Conservation (phyloP, 1,140 invertebrate species). For the Lethrus apterus region DNA sequence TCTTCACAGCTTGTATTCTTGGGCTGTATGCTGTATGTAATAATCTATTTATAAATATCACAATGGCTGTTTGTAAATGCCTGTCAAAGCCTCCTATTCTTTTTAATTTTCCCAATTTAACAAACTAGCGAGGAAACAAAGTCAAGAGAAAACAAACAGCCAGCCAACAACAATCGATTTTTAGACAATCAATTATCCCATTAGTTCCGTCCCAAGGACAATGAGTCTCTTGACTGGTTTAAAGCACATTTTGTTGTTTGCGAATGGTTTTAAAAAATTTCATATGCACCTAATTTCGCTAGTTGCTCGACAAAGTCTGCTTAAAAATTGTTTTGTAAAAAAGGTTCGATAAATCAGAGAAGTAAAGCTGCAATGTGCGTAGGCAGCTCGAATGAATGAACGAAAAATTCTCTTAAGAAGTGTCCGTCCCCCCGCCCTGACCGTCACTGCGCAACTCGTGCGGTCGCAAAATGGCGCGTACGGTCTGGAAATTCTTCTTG, state of each 20-base stretch:
- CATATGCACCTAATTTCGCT: conserved; percentile 3
- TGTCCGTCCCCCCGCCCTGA: conserved; percentile 31
- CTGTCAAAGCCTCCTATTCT: conserved; percentile 12
- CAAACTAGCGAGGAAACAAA: background rate
- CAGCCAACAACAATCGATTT: conserved; percentile 17
- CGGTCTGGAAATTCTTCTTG: conserved; percentile 65
- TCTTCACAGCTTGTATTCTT: conserved; percentile 1
- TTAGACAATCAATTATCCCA: conserved; percentile 5
- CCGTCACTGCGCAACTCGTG: conserved; percentile 29
- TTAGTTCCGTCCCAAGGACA: conserved; percentile 1
- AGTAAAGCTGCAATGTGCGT: conserved; percentile 14
- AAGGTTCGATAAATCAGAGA: background rate
- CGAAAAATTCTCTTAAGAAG: conserved; percentile 3
- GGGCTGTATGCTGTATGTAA: conserved; percentile 5
- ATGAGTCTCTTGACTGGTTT: conserved; percentile 9
- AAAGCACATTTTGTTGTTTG: conserved; percentile 12
- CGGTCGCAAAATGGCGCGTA: conserved; percentile 65
- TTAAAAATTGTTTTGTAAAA: no score
- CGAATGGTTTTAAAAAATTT: no score
- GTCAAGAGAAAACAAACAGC: conserved; percentile 13
- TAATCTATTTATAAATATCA: conserved; percentile 19
- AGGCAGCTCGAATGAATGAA: conserved; percentile 8
- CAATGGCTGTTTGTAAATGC: conserved; percentile 18
- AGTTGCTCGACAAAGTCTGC: no score
- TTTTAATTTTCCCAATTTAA: no score